A percentile compares a stretch with the other conserved stretches of the same genome.
These are phyloP conservation scores for Thyatira batis DNA, from an alignment of 2,888 invertebrate species.

Conservation along the genomic window DNA sequence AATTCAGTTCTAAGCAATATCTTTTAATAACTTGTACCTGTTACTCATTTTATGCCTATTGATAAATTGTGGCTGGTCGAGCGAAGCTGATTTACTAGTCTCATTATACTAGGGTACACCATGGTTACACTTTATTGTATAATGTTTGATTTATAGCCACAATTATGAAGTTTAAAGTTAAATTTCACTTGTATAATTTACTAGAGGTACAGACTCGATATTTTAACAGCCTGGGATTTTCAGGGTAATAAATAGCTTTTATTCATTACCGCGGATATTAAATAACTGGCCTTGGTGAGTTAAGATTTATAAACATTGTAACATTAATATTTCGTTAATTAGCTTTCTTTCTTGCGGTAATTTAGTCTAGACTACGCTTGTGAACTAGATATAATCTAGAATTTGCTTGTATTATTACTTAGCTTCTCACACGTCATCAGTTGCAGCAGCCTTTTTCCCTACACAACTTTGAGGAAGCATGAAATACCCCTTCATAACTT, in stretches of 20 bases:
- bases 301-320: neutral
- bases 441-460: neutral
- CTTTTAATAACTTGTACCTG: no score
- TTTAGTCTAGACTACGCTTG: no score
- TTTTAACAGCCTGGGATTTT: neutral
- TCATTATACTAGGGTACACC: neutral
- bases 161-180: constrained; percentile 5
- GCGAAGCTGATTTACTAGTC: neutral
- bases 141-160: constrained; percentile 3
- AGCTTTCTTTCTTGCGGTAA: no score
- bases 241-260: neutral
- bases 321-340: neutral
- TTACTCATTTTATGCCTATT: no score
- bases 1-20: no score
- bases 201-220: neutral
- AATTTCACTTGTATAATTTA: neutral
- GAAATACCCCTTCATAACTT: neutral
- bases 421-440: neutral
- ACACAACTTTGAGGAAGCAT: neutral
- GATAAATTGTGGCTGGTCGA: no score
- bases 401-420: no score
- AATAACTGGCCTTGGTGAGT: neutral
- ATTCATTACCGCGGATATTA: neutral
- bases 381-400: no score
- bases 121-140: neutral